Evolutionary conservation across 2,113 vertebrate species (phyloP).

Genomic region (Saimiri boliviensis): DNA sequence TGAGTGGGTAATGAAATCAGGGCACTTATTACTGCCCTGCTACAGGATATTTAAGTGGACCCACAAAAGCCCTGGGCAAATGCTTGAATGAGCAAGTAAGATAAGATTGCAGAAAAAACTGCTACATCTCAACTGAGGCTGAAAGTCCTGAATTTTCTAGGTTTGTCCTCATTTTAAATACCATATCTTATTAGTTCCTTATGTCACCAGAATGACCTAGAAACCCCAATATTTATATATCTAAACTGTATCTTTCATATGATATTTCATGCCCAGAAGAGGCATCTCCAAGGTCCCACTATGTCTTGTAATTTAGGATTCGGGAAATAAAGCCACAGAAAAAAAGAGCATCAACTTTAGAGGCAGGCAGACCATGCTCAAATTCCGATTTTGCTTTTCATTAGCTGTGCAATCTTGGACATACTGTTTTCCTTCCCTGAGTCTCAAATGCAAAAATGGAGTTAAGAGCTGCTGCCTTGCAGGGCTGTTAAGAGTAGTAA

Average conservation of each 20-base stretch:
- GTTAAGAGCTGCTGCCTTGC: neutral
- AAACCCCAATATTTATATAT: slow-evolving; percentile 47
- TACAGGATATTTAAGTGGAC: neutral
- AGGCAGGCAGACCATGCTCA: neutral
- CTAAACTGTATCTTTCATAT: neutral
- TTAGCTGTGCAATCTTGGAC: neutral
- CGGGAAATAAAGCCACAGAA: neutral
- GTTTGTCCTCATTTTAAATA: slow-evolving; percentile 66
- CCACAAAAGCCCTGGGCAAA: neutral
- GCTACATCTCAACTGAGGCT: slow-evolving; percentile 16
- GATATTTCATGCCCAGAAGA: neutral
- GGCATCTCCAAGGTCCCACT: neutral
- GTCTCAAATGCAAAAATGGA: neutral
- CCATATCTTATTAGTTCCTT: neutral
- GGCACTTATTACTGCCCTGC: neutral
- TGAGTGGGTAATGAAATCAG: slow-evolving; percentile 23
- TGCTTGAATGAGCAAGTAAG: neutral
- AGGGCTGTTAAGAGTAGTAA: neutral
- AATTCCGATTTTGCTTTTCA: neutral
- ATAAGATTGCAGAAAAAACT: neutral
- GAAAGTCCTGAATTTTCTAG: slow-evolving; percentile 42
- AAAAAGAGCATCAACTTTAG: neutral
- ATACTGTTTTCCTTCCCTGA: neutral
- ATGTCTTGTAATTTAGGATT: neutral
- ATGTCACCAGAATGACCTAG: slow-evolving; percentile 34